Evolutionary conservation across 2,888 invertebrate species (phyloP).

Genomic region (Pandemis heparana): DNA sequence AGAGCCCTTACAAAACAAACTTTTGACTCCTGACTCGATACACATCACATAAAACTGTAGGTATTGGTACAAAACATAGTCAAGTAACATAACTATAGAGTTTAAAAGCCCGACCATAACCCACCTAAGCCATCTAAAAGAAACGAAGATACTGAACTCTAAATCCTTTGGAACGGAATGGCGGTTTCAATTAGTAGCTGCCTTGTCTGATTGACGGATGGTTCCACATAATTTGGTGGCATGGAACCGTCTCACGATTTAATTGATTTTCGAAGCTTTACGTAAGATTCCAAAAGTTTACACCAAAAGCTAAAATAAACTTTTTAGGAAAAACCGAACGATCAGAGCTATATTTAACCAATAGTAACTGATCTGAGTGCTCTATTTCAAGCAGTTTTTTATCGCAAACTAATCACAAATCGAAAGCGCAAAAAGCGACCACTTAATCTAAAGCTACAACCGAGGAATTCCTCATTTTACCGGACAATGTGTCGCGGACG

Average conservation of each 20-base stretch:
- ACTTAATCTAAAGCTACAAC: conserved; percentile 58
- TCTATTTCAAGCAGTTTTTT: conserved; percentile 35
- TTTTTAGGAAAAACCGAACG: neutral
- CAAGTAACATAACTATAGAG: too few species aligned
- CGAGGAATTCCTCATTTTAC: conserved; percentile 54
- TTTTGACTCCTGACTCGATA: too few species aligned
- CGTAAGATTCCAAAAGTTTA: conserved; percentile 66
- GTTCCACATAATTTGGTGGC: conserved; percentile 40
- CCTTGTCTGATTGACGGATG: conserved; percentile 57
- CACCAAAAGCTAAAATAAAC: neutral
- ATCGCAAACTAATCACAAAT: conserved; percentile 38
- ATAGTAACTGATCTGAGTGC: conserved; percentile 14
- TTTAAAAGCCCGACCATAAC: too few species aligned
- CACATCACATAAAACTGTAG: too few species aligned
- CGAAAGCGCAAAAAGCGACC: conserved; percentile 46
- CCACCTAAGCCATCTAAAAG: too few species aligned
- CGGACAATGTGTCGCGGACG: conserved; percentile 56
- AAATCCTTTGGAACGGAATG: neutral
- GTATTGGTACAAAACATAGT: too few species aligned
- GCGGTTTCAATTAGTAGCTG: conserved; percentile 21
- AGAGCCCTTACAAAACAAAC: too few species aligned
- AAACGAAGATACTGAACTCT: neutral
- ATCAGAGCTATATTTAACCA: conserved; percentile 15
- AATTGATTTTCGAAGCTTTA: conserved; percentile 77
- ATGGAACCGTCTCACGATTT: conserved; percentile 67